Evolutionary conservation across 2,113 vertebrate genomes (phyloP), one percentile per base, ranked within the genome.

Genomic region (Paracanthobrama guichenoti): DNA sequence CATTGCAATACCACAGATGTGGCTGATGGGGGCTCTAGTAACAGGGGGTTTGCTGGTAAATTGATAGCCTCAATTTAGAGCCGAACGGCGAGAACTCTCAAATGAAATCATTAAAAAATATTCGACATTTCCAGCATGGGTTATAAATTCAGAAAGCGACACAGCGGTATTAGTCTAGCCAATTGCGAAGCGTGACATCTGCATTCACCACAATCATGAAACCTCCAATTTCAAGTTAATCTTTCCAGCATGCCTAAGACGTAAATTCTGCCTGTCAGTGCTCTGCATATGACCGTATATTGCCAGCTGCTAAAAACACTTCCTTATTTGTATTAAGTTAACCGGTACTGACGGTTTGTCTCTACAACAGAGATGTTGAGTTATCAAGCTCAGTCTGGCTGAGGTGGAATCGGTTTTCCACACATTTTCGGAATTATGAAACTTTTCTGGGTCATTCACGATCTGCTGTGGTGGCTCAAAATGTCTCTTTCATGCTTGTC

Each of bases 291-390:
- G 18, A 67, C 60, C 76, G 57, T 85, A 84, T 22, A 66, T 87
- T 74, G 86, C 85, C 87, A 89, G 82, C 90, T 87, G 91, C 89
- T 91, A 89, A 86, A 90, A 88, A 89, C 31, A 88, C 87, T 88
- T 90, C 87, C 64, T 87, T 85, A 82, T 91, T 91, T 90, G 89
- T 90, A 90, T 88, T 92, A 83, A 89, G 89, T 86, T 86, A 89
- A 91, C 39, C n/a, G n/a, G 82, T 50, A 78, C 77, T 82, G 77
- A 73, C 72, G 72, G 46, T 72, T 84, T 91, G 89, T 88, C 73
- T 50, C 46, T 26, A 48, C 13, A 3, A 57, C 0, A 0, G 48
- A 69, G 6, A 50, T 81, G 6, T 35, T 81, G 46, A 55, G 60
- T 66, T 80, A 50, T 44, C 24, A 50, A n/a, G 35, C 57, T 79